Conservation (phyloP, 1,140 invertebrate species). For the Potamilus streckersoni region DNA sequence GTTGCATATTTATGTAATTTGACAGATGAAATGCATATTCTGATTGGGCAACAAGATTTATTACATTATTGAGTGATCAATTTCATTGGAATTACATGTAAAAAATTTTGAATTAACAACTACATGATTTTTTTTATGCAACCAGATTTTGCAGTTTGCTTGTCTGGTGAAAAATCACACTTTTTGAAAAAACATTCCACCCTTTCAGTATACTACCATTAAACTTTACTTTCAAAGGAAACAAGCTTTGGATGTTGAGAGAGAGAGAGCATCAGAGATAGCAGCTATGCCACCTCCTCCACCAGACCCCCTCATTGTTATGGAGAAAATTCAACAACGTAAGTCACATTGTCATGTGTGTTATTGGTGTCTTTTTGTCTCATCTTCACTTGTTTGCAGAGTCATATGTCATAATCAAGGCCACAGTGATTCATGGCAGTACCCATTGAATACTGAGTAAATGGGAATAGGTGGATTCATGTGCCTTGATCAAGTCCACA, state of each 20-base stretch:
- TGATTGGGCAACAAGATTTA: too few species aligned
- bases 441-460: not conserved
- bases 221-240: constrained; percentile 45
- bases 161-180: not conserved
- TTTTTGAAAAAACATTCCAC: not conserved
- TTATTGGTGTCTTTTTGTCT: not conserved
- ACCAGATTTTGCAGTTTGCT: not conserved
- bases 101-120: too few species aligned
- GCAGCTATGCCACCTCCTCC: constrained; percentile 57
- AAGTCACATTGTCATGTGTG: constrained; percentile 11
- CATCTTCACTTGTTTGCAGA: not conserved
- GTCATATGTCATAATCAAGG: not conserved
- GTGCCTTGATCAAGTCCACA: too few species aligned
- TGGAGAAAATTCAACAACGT: constrained; percentile 32
- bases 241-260: constrained; percentile 55
- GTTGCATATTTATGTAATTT: too few species aligned
- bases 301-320: constrained; percentile 46
- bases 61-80: too few species aligned
- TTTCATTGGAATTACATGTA: too few species aligned
- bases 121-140: too few species aligned
- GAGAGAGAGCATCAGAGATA: constrained; percentile 51
- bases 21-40: too few species aligned
- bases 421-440: not conserved
- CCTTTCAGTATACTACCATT: not conserved
- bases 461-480: too few species aligned